Conservation (phyloP, 2,113 vertebrate species). For the Tretioscincus oriximinensis region DNA sequence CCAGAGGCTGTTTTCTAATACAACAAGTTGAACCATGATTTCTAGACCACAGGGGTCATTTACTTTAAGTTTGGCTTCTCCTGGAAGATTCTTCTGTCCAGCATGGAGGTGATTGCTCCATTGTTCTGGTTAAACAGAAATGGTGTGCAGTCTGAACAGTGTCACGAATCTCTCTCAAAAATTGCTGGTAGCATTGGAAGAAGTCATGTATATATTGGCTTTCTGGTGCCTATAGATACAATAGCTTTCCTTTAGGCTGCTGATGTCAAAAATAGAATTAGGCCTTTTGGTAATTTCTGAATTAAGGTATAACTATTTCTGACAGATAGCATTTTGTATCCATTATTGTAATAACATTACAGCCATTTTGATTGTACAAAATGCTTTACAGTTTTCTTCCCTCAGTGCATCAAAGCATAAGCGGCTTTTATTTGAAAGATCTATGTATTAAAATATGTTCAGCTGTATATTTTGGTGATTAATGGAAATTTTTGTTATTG, state of each 20-base stretch:
- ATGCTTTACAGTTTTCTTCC: not conserved
- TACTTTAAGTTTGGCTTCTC: not conserved
- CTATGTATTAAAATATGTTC: constrained; percentile 7
- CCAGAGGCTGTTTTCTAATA: not conserved
- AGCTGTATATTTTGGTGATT: not conserved
- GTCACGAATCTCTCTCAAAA: not conserved
- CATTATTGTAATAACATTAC: not conserved
- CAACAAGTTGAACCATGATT: not conserved
- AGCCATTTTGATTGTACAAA: not conserved
- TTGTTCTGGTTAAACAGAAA: not conserved
- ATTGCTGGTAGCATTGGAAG: not conserved
- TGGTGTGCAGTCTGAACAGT: not conserved
- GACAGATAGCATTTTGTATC: not conserved
- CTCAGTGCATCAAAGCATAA: not conserved
- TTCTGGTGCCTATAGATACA: not conserved
- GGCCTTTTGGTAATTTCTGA: not conserved
- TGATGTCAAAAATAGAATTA: too few species aligned
- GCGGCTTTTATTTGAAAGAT: not conserved
- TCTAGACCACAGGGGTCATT: not conserved
- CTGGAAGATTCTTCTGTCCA: not conserved
- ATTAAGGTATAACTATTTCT: not conserved
- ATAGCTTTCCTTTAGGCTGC: not conserved
- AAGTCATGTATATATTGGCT: not conserved
- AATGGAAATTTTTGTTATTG: not conserved
- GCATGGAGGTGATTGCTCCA: too few species aligned